Evolutionary conservation across 2,113 vertebrate species (phyloP), one percentile per base, ranked within the genome.

Genomic region (Cyprinodon brontotheroides): DNA sequence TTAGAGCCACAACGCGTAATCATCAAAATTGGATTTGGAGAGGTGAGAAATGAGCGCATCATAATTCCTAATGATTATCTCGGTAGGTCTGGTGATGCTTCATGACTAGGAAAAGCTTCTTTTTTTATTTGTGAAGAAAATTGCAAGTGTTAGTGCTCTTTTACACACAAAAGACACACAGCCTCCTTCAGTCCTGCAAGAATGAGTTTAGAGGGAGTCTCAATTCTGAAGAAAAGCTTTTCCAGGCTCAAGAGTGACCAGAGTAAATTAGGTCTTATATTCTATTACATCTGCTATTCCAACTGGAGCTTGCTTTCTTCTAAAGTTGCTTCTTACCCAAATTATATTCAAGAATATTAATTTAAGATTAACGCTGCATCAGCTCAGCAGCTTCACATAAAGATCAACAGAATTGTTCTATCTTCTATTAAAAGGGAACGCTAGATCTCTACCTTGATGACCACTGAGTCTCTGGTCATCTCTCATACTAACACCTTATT

Each of bases 61-160:
- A 3, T 91, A 72, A 91, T 92, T 92, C 82, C 47, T 74, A 74
- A 67, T 89, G 87, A 92, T 93, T 91, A 92, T 89, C 88, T 80
- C 11, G 0, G 78, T 78, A 82, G 87, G 89, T 85, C 85, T 84
- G 80, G 57, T 10, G 50, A 61, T 68, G 68, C 84, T 43, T 65
- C 59, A 22, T 38, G 66, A 68, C 66, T 17, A 69, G 68, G 14
- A 65, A 78, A 76, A 84, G 70, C 37, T 70, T 61, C 70, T 78
- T 63, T 43, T 74, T 50, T 62, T 73, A 40, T 62, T 37, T 77
- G 69, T 3, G 48, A 11, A 68, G 79, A 65, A 85, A 83, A 83
- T 89, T 77, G 40, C 60, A 68, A 36, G 57, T 70, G 57, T 86
- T 84, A 80, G 79, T 77, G 71, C 40, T 74, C 74, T 75, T 71